These are phyloP conservation scores for Sarcophilus harrisii DNA, from an alignment of 2,797 vertebrate genomes.

Conservation along the genomic window DNA sequence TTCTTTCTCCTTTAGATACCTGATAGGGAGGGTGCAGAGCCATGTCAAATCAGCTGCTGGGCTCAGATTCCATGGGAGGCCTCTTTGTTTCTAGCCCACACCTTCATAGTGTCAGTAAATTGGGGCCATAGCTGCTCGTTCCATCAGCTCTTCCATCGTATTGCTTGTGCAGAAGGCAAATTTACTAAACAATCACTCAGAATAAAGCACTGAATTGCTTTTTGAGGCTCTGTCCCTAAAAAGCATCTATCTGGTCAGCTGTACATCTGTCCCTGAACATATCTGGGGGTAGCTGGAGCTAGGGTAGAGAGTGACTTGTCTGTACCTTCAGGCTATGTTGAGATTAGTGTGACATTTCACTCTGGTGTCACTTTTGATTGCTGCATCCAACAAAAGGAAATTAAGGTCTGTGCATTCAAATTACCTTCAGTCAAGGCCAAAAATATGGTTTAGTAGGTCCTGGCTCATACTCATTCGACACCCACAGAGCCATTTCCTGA, in stretches of 20 bases:
- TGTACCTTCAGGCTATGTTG: slow-evolving; percentile 19
- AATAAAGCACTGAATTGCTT: slow-evolving; percentile 72
- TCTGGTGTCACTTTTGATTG: slow-evolving; percentile 51
- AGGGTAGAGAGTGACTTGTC: slow-evolving; percentile 38
- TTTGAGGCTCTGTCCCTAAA: slow-evolving; percentile 70
- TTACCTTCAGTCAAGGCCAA: neutral
- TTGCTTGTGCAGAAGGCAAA: slow-evolving; percentile 64
- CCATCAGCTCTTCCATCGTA: slow-evolving; percentile 61
- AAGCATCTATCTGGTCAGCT: slow-evolving; percentile 64
- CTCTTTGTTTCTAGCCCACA: slow-evolving; percentile 63
- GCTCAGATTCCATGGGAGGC: slow-evolving; percentile 50
- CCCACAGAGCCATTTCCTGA: slow-evolving; percentile 25
- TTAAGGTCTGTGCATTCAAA: slow-evolving; percentile 20
- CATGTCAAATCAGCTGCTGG: slow-evolving; percentile 57
- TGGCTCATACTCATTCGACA: slow-evolving; percentile 40
- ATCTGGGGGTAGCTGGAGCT: slow-evolving; percentile 51
- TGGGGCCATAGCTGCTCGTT: slow-evolving; percentile 65
- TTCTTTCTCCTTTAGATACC: slow-evolving; percentile 59
- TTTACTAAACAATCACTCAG: slow-evolving; percentile 65
- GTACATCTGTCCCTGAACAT: slow-evolving; percentile 67
- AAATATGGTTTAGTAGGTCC: neutral
- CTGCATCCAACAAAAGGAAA: slow-evolving; percentile 49
- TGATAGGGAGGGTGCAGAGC: slow-evolving; percentile 50
- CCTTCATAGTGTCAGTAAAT: slow-evolving; percentile 58
- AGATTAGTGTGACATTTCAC: slow-evolving; percentile 28